Evolutionary conservation across 2,888 invertebrate species (phyloP).

Genomic region (Notodonta ziczac): DNA sequence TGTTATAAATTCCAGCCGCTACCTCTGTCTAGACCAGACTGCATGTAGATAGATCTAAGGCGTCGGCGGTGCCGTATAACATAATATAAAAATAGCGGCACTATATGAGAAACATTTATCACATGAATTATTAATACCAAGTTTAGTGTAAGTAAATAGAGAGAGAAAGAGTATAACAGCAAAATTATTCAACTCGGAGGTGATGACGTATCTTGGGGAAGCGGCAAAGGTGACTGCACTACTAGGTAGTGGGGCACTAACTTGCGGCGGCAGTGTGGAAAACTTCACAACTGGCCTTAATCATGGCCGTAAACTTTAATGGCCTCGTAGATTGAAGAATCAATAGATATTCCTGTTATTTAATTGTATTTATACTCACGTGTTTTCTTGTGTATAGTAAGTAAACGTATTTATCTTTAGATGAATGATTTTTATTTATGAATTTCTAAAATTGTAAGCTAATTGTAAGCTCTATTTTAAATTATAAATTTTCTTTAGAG

Average conservation of each 20-base stretch:
- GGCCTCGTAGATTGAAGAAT: slow-evolving; percentile 51
- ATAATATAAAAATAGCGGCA: background rate
- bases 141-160: background rate
- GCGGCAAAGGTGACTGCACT: slow-evolving; percentile 73
- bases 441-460: no score
- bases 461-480: no score
- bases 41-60: slow-evolving; percentile 16
- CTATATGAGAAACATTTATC: background rate
- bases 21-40: slow-evolving; percentile 37
- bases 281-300: slow-evolving; percentile 58
- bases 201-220: slow-evolving; percentile 27
- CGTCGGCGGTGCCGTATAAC: slow-evolving; percentile 8
- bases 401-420: no score
- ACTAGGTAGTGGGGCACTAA: slow-evolving; percentile 58
- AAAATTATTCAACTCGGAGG: slow-evolving; percentile 13
- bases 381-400: background rate
- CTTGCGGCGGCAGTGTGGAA: slow-evolving; percentile 53
- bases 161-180: background rate
- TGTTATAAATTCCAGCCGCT: slow-evolving; percentile 32
- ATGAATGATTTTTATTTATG: no score
- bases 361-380: background rate
- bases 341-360: slow-evolving; percentile 32
- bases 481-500: no score
- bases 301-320: slow-evolving; percentile 60
- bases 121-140: background rate